Conservation (phyloP, 2,797 vertebrate genomes). For the Poeciliopsis turneri region DNA sequence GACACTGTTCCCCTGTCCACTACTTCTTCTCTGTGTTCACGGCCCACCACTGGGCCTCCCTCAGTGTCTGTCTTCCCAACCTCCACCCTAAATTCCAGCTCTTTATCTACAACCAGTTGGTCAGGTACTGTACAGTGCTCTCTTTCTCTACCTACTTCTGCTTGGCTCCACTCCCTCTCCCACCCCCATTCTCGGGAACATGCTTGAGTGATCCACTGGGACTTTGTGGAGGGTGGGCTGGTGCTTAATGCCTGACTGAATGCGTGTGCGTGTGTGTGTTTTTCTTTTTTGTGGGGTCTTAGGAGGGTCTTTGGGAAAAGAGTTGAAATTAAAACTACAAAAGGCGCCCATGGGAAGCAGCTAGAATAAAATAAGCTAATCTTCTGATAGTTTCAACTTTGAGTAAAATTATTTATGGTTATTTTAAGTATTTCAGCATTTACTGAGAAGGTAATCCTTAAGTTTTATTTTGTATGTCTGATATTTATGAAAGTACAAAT, state of each 20-base stretch:
- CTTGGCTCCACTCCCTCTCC: conserved; percentile 74
- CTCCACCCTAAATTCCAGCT: conserved; percentile 99
- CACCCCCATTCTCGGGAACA: conserved; percentile 86
- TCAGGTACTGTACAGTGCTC: conserved; percentile 95
- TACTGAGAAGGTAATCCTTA: neutral
- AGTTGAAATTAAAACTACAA: conserved; percentile 39
- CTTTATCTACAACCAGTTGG: conserved; percentile 99
- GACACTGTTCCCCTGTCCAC: conserved; percentile 99
- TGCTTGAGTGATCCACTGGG: conserved; percentile 86
- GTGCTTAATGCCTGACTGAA: conserved; percentile 48
- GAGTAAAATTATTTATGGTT: neutral
- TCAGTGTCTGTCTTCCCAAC: conserved; percentile 99
- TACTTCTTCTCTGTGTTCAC: conserved; percentile 99
- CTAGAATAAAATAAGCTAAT: conserved; percentile 65
- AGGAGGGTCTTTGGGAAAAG: conserved; percentile 14
- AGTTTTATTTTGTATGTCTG: neutral
- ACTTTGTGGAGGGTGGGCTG: conserved; percentile 38
- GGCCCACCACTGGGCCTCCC: conserved; percentile 98
- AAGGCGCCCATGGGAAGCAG: conserved; percentile 60
- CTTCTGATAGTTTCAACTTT: conserved; percentile 34
- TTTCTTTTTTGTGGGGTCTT: conserved; percentile 25
- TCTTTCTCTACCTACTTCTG: conserved; percentile 69
- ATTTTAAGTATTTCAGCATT: neutral
- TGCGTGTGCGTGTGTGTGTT: conserved; percentile 18
- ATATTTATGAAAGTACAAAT: neutral